Percentiles rank a stretch among this genome's conserved stretches.
These are phyloP conservation scores for Chelonoidis abingdonii DNA, from an alignment of 2,113 vertebrate species.

Conservation along the genomic window DNA sequence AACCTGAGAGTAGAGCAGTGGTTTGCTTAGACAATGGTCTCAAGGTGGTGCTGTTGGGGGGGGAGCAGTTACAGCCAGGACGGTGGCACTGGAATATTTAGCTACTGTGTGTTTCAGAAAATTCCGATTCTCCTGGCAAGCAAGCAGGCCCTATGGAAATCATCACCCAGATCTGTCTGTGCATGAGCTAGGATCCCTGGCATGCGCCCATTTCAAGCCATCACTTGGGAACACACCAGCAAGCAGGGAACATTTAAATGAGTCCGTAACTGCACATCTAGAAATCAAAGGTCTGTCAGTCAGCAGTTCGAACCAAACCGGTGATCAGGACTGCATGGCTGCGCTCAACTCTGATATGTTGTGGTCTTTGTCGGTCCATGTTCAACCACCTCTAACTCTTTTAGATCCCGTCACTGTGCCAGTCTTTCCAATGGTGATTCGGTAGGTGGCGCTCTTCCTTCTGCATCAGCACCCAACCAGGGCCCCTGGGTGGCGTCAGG, in stretches of 20 bases:
- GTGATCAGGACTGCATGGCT: not conserved
- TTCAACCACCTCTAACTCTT: not conserved
- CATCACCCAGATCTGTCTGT: fast-evolving
- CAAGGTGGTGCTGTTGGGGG: not conserved
- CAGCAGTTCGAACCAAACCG: no score
- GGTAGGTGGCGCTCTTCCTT: not conserved
- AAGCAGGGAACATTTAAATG: not conserved
- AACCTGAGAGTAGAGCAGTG: no score
- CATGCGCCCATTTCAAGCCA: no score
- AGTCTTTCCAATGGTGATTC: not conserved
- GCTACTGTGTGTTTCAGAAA: not conserved
- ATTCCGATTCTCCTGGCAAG: fast-evolving
- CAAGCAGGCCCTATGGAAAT: not conserved
- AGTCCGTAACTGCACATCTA: no score
- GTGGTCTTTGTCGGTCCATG: not conserved
- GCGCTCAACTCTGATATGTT: not conserved
- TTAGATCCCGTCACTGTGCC: not conserved
- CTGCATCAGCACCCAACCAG: not conserved
- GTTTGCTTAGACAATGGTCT: not conserved
- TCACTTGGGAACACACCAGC: no score
- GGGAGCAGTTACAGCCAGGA: no score
- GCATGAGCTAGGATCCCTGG: not conserved
- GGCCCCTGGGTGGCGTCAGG: not conserved
- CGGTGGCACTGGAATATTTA: no score
- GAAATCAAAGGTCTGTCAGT: not conserved